Percentiles rank a stretch among this genome's conserved stretches.
These are phyloP conservation scores for Catocala sponsa DNA, from an alignment of 2,888 invertebrate species.

Conservation along the genomic window DNA sequence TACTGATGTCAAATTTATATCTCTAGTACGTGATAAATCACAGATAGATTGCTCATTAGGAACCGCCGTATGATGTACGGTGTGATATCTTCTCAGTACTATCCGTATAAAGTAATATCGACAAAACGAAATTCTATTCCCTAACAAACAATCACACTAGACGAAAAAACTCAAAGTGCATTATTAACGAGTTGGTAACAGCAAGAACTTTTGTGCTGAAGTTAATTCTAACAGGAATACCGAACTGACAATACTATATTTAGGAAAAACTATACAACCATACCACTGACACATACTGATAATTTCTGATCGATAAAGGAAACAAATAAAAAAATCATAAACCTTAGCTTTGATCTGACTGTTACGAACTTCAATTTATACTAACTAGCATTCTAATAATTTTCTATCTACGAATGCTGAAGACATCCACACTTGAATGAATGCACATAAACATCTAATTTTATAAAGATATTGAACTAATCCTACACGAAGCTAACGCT, in stretches of 20 bases:
- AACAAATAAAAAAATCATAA: slow-evolving; percentile 38
- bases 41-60: neutral
- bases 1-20: too few relatives aligned
- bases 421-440: slow-evolving; percentile 78
- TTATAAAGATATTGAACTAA: slow-evolving; percentile 83
- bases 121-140: slow-evolving; percentile 48
- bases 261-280: slow-evolving; percentile 54
- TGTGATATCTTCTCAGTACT: slow-evolving; percentile 26
- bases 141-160: slow-evolving; percentile 39
- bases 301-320: neutral
- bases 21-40: too few relatives aligned
- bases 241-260: slow-evolving; percentile 50
- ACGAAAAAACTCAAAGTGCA: slow-evolving; percentile 70
- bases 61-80: neutral
- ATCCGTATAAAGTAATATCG: slow-evolving; percentile 16
- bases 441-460: slow-evolving; percentile 84
- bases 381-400: slow-evolving; percentile 88
- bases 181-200: slow-evolving; percentile 73
- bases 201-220: slow-evolving; percentile 56
- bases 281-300: slow-evolving; percentile 47
- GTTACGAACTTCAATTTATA: slow-evolving; percentile 80
- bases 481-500: slow-evolving; percentile 73
- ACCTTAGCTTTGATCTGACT: slow-evolving; percentile 58
- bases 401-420: slow-evolving; percentile 86
- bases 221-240: slow-evolving; percentile 47